These are phyloP conservation scores for Bombus soroeensis DNA, from an alignment of 1,140 invertebrate species.

Conservation along the genomic window DNA sequence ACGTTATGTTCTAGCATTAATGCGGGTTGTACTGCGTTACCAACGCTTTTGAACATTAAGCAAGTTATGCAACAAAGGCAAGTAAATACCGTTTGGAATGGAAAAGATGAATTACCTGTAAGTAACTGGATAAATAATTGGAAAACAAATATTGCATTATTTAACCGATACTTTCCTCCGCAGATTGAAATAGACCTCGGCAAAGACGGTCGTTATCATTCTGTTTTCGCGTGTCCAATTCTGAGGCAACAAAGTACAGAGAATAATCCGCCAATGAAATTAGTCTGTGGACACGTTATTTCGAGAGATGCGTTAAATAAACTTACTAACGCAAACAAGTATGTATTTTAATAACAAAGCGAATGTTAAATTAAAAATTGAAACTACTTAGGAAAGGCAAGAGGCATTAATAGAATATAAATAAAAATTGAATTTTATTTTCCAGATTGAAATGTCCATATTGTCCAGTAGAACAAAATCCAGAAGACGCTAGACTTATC, in stretches of 20 bases:
- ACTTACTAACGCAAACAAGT: conserved; percentile 96
- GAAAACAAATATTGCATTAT: background rate
- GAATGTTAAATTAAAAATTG: conserved; percentile 59
- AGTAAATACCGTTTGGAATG: conserved; percentile 96
- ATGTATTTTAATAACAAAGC: conserved; percentile 75
- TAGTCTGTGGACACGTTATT: conserved; percentile 99
- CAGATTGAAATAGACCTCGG: conserved; percentile 96
- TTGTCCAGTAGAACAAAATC: conserved; percentile 97
- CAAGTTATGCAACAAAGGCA: conserved; percentile 98
- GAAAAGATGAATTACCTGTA: conserved; percentile 97
- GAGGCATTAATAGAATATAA: conserved; percentile 67
- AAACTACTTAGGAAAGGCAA: conserved; percentile 76
- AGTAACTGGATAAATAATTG: conserved; percentile 72
- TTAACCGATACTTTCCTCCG: conserved; percentile 7
- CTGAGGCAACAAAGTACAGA: conserved; percentile 98
- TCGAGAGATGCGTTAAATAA: conserved; percentile 98
- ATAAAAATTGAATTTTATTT: conserved; percentile 72
- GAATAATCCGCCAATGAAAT: conserved; percentile 97
- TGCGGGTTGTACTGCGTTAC: conserved; percentile 96
- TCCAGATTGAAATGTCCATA: conserved; percentile 98
- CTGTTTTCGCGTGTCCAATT: conserved; percentile 99
- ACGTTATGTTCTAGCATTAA: conserved; percentile 87
- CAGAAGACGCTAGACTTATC: conserved; percentile 95
- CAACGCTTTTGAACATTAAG: conserved; percentile 95
- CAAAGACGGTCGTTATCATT: conserved; percentile 95